Evolutionary conservation across 1,140 invertebrate species (phyloP).

Genomic region (Gonatopus flavifemur): DNA sequence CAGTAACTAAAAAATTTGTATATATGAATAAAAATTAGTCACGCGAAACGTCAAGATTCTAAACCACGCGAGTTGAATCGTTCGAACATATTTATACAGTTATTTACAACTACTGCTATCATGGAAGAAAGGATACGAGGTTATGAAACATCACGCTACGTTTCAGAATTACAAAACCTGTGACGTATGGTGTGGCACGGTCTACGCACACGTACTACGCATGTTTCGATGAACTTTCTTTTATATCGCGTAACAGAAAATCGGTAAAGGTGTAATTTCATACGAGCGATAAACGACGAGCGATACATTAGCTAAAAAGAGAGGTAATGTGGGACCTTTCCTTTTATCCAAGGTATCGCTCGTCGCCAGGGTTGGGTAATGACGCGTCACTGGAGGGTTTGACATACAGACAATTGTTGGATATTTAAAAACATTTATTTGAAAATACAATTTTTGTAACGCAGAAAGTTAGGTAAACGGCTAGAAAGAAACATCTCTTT

Average conservation of each 20-base stretch:
- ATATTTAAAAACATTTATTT: constrained; percentile 30
- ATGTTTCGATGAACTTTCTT: too few species aligned
- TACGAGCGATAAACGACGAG: too few species aligned
- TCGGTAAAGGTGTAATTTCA: too few species aligned
- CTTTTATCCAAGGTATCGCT: too few species aligned
- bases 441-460: constrained; percentile 32
- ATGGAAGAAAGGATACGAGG: not conserved
- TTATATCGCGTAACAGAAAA: too few species aligned
- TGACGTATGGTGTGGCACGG: not conserved
- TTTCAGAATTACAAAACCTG: too few species aligned
- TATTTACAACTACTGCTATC: not conserved
- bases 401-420: too few species aligned
- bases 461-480: constrained; percentile 17
- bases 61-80: not conserved
- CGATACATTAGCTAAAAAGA: too few species aligned
- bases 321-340: too few species aligned
- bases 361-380: too few species aligned
- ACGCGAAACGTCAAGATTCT: not conserved
- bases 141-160: not conserved
- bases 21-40: not conserved
- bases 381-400: too few species aligned
- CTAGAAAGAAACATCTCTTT: constrained; percentile 27
- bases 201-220: too few species aligned
- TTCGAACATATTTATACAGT: not conserved
- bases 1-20: not conserved